Base-by-base conservation (phyloP, 2,888 invertebrate genomes). In the Caenorhabditis sp. region DNA sequence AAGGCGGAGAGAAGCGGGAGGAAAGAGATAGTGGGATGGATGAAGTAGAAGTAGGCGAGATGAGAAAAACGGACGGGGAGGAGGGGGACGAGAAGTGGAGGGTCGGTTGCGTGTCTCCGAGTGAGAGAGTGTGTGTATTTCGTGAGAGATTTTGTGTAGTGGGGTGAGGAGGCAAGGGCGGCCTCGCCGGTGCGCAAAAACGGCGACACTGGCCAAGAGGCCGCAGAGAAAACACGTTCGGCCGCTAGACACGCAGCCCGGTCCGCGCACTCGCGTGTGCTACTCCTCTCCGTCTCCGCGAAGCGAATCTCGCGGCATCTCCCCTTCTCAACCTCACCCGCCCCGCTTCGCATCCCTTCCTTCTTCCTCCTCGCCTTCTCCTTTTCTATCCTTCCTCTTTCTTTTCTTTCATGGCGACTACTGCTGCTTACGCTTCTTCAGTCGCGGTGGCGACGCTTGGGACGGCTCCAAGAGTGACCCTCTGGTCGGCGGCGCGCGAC, bases 221-320 rank as follows among this genome's bases (percentile, higher is more conserved):
- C 40, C 58, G 58, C 65, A 60, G 76, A 76, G 67, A 76, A 68
- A 76, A 76, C 67, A 76, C 67, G 67, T 76, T 76, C 76, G 76
- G 58, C 76, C 67, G 67, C 76, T 67, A 76, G 76, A 68, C 76
- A 76, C 61, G 76, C 76, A 76, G 67, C 53, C 64, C 60, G 44
- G 50, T 67, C 67, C 76, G 74, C 74, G 65, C 72, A 64, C 47
- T 47, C 72, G 72, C 72, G 53, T 65, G 76, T 72, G 64, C 64
- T 72, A 51, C 55, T 53, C 70, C 70, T 72, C 58, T 72, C 28
- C 71, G 50, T 56, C 62, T 44, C 44, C 53, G 35, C 53, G 65
- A 56, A 40, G 22, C 53, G 65, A 56, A 40, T 61, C 55, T 55
- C 47, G 71, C 70, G 62, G 70, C 70, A 70, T 70, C 70, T 40